Conservation (phyloP, 2,113 vertebrate genomes). For the Rhinichthys klamathensis region DNA sequence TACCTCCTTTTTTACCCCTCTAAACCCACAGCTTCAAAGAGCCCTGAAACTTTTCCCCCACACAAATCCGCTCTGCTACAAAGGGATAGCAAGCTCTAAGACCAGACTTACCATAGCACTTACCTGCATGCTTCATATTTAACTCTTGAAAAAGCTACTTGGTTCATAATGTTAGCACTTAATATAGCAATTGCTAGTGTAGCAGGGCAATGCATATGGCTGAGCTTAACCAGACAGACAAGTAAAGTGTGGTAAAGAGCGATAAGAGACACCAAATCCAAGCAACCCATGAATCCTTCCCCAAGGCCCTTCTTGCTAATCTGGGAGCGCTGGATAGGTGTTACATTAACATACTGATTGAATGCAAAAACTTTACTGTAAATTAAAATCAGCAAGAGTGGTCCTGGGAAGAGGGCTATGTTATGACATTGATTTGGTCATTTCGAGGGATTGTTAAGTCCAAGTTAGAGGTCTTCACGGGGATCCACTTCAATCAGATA, state of each 20-base stretch:
- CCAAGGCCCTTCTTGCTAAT: slow-evolving; percentile 41
- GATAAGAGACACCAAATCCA: slow-evolving; percentile 55
- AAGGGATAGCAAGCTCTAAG: slow-evolving; percentile 38
- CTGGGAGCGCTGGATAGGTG: neutral
- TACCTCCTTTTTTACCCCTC: slow-evolving; percentile 41
- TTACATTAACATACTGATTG: neutral
- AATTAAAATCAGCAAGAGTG: slow-evolving; percentile 39
- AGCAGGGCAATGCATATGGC: slow-evolving; percentile 57
- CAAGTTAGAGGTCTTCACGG: neutral
- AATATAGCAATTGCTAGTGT: slow-evolving; percentile 68
- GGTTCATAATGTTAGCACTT: slow-evolving; percentile 60
- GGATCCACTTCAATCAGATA: too few species aligned
- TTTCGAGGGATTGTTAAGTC: slow-evolving; percentile 28
- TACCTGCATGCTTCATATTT: slow-evolving; percentile 63
- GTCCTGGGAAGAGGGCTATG: slow-evolving; percentile 42
- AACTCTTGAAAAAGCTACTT: slow-evolving; percentile 58
- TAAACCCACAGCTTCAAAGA: slow-evolving; percentile 37
- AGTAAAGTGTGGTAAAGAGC: slow-evolving; percentile 71
- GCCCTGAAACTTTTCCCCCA: slow-evolving; percentile 23
- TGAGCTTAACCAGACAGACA: slow-evolving; percentile 72
- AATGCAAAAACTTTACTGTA: neutral
- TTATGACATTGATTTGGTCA: slow-evolving; percentile 46
- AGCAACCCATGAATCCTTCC: slow-evolving; percentile 49
- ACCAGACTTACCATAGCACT: slow-evolving; percentile 62
- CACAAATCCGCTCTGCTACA: slow-evolving; percentile 28